A percentile compares a stretch with the other conserved stretches of the same genome.
Evolutionary conservation across 2,888 invertebrate species (phyloP).

Genomic region (Norana najaformis): DNA sequence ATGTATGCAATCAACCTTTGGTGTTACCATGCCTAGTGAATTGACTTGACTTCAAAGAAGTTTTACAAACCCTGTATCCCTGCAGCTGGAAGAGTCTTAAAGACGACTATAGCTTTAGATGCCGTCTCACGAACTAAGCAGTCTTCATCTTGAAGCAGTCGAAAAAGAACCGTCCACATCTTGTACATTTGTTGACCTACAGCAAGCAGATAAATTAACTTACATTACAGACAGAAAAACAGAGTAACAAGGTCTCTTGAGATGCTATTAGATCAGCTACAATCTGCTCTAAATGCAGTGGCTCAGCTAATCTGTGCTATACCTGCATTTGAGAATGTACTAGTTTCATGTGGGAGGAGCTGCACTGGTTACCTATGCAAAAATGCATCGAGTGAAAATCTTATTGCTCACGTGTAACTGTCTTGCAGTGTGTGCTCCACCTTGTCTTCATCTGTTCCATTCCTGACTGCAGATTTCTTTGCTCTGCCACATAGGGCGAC

Average conservation of each 20-base stretch:
- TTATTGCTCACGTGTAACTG: too few relatives aligned
- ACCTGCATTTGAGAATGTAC: too few relatives aligned
- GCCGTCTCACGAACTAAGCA: slow-evolving; percentile 31
- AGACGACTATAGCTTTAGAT: not conserved
- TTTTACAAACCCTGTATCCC: not conserved
- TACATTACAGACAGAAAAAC: not conserved
- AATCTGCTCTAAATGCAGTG: too few relatives aligned
- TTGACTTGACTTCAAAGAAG: not conserved
- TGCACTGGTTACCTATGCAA: too few relatives aligned
- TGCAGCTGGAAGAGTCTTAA: not conserved
- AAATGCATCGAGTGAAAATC: too few relatives aligned
- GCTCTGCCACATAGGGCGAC: too few relatives aligned
- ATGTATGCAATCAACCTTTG: not conserved
- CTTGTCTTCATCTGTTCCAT: too few relatives aligned
- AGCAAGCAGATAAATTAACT: not conserved
- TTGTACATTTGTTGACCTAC: slow-evolving; percentile 34
- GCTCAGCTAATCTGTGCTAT: too few relatives aligned
- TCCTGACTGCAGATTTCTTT: too few relatives aligned
- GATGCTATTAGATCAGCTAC: too few relatives aligned
- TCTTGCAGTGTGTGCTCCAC: too few relatives aligned
- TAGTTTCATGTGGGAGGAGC: too few relatives aligned
- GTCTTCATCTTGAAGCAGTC: slow-evolving; percentile 42
- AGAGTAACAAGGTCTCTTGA: not conserved
- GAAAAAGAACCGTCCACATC: slow-evolving; percentile 38
- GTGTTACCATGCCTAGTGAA: not conserved